phyloP scores from a whole-genome alignment of 37 sponge, comb jelly and placozoan species.

The Cladorhizidae sp. region DNA sequence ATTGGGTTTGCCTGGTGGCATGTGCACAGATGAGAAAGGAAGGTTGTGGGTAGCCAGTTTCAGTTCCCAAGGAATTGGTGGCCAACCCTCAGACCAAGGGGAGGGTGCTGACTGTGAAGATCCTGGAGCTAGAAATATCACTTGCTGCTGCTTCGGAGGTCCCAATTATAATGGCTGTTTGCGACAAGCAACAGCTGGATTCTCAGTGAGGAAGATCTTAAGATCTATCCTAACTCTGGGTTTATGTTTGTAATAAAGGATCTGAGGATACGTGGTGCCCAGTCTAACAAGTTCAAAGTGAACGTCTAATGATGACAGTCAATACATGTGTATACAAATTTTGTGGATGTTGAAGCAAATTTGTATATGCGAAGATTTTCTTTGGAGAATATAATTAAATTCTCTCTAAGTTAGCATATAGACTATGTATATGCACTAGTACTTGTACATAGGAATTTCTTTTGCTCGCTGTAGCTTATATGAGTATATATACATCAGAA shows the following conservation, averaged over 20 bases:
- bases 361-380: too few relatives aligned
- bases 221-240: conserved; percentile 37
- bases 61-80: background rate
- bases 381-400: too few relatives aligned
- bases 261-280: conserved; percentile 26
- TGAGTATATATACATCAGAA: too few relatives aligned
- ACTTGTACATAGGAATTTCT: too few relatives aligned
- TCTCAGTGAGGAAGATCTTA: background rate
- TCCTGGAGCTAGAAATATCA: conserved; percentile 43
- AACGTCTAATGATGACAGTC: too few relatives aligned
- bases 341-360: too few relatives aligned
- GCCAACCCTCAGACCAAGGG: conserved; percentile 48
- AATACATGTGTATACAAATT: too few relatives aligned
- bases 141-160: conserved; percentile 75
- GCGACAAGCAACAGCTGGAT: conserved; percentile 35
- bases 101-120: background rate
- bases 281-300: conserved; percentile 37
- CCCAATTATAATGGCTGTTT: conserved; percentile 44
- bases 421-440: too few relatives aligned
- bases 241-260: conserved; percentile 52
- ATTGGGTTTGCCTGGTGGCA: conserved; percentile 48
- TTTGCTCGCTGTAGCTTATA: too few relatives aligned
- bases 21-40: conserved; percentile 46
- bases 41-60: conserved; percentile 56
- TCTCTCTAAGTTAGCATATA: too few relatives aligned